These are phyloP conservation scores for Cosmopolites sordidus DNA, from an alignment of 2,888 invertebrate genomes.

Conservation along the genomic window DNA sequence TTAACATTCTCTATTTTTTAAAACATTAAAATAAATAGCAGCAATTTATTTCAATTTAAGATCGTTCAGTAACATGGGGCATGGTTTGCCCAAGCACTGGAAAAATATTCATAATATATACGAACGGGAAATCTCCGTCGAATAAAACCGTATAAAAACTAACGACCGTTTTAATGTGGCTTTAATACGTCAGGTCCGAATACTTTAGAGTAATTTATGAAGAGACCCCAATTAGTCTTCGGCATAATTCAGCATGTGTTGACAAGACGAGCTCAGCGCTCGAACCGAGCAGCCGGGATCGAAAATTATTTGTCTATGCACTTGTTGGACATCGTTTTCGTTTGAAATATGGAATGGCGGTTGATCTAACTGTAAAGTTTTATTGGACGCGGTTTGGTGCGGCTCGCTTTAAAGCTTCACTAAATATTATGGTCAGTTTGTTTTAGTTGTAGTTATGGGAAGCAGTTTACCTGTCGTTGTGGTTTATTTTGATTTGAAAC, in stretches of 20 bases:
- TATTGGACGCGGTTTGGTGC: background rate
- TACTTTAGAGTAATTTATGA: conserved; percentile 8
- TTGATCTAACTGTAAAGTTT: conserved; percentile 1
- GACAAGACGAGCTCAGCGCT: conserved; percentile 6
- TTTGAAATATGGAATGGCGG: conserved; percentile 4
- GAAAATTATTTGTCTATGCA: conserved; percentile 1
- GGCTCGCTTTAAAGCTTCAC: no score
- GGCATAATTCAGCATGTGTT: conserved; percentile 12
- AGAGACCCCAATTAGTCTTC: conserved; percentile 13
- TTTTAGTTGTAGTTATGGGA: no score
- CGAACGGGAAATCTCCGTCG: conserved; percentile 1
- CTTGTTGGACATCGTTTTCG: conserved; percentile 3
- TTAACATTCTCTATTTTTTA: no score
- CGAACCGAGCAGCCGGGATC: background rate
- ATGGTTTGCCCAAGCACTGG: background rate
- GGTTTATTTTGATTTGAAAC: no score
- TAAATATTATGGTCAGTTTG: no score
- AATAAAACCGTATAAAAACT: conserved; percentile 8
- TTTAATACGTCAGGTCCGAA: conserved; percentile 4
- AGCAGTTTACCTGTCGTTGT: no score
- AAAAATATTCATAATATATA: background rate
- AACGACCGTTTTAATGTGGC: conserved; percentile 9
- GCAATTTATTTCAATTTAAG: conserved; percentile 6
- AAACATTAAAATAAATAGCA: conserved; percentile 3
- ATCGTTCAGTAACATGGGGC: conserved; percentile 1